Conservation (phyloP, 2,888 invertebrate genomes). For the Tenthredo distinguenda region DNA sequence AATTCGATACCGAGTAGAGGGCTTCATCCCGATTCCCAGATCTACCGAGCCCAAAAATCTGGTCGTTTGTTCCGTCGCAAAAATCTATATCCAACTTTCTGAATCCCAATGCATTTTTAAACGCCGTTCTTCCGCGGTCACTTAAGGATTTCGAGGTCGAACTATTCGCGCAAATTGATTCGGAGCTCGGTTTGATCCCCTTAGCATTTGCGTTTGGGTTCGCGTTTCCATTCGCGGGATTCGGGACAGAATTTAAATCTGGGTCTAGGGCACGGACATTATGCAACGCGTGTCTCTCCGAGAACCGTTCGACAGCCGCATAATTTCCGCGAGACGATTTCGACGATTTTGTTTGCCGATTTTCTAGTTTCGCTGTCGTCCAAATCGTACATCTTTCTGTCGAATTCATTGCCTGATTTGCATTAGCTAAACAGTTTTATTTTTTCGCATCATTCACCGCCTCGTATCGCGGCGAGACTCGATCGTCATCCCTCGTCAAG, state of each 20-base stretch:
- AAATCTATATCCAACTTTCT: constrained; percentile 36
- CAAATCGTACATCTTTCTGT: constrained; percentile 34
- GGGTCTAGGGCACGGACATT: constrained; percentile 71
- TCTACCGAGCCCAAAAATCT: background rate
- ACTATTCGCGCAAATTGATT: constrained; percentile 26
- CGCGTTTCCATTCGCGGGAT: constrained; percentile 58
- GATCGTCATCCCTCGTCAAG: background rate
- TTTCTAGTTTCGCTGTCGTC: constrained; percentile 25
- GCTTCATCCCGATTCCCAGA: background rate
- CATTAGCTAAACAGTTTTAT: background rate
- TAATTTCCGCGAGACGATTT: constrained; percentile 54
- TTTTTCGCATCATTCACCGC: background rate
- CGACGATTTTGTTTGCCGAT: constrained; percentile 29
- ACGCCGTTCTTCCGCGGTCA: constrained; percentile 42
- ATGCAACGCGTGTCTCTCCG: constrained; percentile 71
- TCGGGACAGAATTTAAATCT: constrained; percentile 66
- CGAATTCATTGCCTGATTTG: constrained; percentile 40
- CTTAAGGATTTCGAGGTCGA: constrained; percentile 44
- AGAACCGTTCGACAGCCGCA: constrained; percentile 70
- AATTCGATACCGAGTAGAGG: background rate
- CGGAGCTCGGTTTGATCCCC: background rate
- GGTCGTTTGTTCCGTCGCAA: constrained; percentile 4
- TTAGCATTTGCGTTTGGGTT: constrained; percentile 30
- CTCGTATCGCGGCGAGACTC: background rate
- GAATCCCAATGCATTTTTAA: constrained; percentile 59